These are phyloP conservation scores for Drosophila tristis DNA, from an alignment of 1,140 invertebrate species.

Conservation along the genomic window DNA sequence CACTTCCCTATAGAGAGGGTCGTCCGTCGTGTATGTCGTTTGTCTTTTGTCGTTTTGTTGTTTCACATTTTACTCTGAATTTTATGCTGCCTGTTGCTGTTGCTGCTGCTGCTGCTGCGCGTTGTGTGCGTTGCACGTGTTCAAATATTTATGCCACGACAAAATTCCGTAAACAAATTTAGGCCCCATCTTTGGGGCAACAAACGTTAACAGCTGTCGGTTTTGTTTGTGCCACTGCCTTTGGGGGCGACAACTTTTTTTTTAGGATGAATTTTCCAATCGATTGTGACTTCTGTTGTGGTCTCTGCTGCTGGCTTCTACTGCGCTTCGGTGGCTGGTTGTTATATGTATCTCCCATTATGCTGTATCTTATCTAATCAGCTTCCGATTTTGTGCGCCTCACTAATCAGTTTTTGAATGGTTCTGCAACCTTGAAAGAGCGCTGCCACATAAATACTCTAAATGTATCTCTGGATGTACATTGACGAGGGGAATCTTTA, in stretches of 20 bases:
- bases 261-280: conserved; percentile 23
- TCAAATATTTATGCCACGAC: conserved; percentile 61
- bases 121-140: conserved; percentile 43
- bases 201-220: conserved; percentile 52
- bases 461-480: background rate
- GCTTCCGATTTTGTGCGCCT: conserved; percentile 33
- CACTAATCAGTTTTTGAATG: conserved; percentile 47
- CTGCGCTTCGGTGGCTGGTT: background rate
- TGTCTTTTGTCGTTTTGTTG: conserved; percentile 20
- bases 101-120: too few species aligned
- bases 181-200: conserved; percentile 30
- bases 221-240: conserved; percentile 17
- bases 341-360: background rate
- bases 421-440: conserved; percentile 33
- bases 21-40: too few species aligned
- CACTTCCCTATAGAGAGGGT: conserved; percentile 31
- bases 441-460: background rate
- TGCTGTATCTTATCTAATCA: conserved; percentile 42
- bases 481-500: conserved; percentile 10
- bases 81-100: conserved; percentile 43
- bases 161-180: conserved; percentile 62
- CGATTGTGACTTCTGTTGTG: conserved; percentile 31
- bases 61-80: conserved; percentile 26
- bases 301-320: conserved; percentile 28
- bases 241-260: conserved; percentile 50